Evolutionary conservation across 2,113 vertebrate species (phyloP), one percentile per base, ranked within the genome.

Genomic region (Eidolon helvum): DNA sequence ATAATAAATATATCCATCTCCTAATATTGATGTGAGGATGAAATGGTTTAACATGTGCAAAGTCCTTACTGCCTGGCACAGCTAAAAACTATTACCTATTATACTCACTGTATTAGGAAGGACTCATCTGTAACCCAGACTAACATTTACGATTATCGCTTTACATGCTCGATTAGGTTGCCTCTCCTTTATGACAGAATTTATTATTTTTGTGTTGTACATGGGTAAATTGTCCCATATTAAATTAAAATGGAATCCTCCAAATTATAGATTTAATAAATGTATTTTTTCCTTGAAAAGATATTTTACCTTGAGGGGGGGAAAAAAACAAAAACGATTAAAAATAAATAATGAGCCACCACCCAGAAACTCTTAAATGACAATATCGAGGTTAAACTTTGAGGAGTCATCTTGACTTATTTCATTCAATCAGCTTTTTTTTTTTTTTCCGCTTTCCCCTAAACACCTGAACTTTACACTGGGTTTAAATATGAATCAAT

Each of bases 401-500:
- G 30, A 92, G 84, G 33, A 61, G 72, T 94, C 53, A 92, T 97
- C 97, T 93, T 95, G 94, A 96, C 95, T 96, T 91, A 91, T 87
- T 90, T 68, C 74, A 90, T 98, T 98, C 96, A 97, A 97, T 98
- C 92, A 69, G 74, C 69, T 94, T 96, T 16, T 28, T 43, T 5
- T 96, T 89, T 43, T 35, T 85, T 35, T 85, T 35, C 18, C 4
- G 97, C 72, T 78, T 87, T 95, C 93, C 98, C 93, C 90, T 97
- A 97, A 98, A 97, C 94, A 94, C 71, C 66, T 94, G 93, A 91
- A 96, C 89, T 97, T 98, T 98, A 95, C 75, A 83, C 35, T 79
- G 91, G 97, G 92, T 94, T 98, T 98, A 98, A 98, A 97, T 93
- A 77, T 97, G 89, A 98, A 98, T 98, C 98, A 97, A 97, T 98